Percentiles rank a stretch among this genome's conserved stretches.
Conservation (phyloP, 2,797 vertebrate genomes). For the Neostethus bicornis region DNA sequence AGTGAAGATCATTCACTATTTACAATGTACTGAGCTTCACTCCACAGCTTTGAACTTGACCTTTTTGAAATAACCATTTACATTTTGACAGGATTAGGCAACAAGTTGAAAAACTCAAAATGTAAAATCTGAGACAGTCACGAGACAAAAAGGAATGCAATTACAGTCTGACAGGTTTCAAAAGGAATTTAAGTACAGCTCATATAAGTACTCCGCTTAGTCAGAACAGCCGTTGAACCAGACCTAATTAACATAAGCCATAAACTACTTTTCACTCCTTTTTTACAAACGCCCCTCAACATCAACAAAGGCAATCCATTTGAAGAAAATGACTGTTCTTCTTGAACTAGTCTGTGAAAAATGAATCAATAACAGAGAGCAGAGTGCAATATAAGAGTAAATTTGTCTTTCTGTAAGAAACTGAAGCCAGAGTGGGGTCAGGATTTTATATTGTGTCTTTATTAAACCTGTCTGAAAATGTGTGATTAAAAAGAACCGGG, state of each 20-base stretch:
- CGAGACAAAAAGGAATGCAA: constrained; percentile 1
- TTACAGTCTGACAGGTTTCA: constrained; percentile 8
- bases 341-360: constrained; percentile 15
- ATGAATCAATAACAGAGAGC: constrained; percentile 52
- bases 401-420: constrained; percentile 26
- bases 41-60: neutral
- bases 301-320: constrained; percentile 41
- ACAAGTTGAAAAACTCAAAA: neutral
- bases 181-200: constrained; percentile 12
- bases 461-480: constrained; percentile 27
- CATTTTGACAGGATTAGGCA: neutral
- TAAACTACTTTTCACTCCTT: constrained; percentile 27
- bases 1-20: too few species aligned
- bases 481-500: constrained; percentile 25
- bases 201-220: constrained; percentile 24
- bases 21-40: neutral
- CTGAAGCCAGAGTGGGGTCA: neutral
- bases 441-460: constrained; percentile 5
- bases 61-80: constrained; percentile 1
- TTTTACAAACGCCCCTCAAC: constrained; percentile 10
- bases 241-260: constrained; percentile 51
- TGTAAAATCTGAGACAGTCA: constrained; percentile 16
- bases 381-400: constrained; percentile 39
- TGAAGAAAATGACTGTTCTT: constrained; percentile 42
- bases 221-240: constrained; percentile 51